Percentiles rank a stretch among this genome's conserved stretches.
Conservation (phyloP, 2,888 invertebrate genomes). For the Nemotelus pantherinus region DNA sequence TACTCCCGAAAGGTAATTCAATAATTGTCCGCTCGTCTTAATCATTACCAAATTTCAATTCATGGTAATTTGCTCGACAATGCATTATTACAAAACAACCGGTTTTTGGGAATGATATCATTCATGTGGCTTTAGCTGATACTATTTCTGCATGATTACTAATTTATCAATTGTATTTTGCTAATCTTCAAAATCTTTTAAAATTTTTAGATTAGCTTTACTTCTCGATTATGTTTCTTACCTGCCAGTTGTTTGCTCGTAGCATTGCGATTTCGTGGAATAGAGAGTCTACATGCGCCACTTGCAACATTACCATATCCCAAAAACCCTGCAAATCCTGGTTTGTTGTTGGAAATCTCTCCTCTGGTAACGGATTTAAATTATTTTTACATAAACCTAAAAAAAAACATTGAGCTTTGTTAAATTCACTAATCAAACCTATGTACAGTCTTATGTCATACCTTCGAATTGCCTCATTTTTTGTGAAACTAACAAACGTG, state of each 20-base stretch:
- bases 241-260: constrained; percentile 76
- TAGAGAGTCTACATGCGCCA: constrained; percentile 82
- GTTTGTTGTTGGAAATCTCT: constrained; percentile 87
- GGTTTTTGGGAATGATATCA: too few species aligned
- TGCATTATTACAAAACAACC: too few species aligned
- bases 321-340: constrained; percentile 96
- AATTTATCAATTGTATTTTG: too few species aligned
- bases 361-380: constrained; percentile 75
- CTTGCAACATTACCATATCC: constrained; percentile 96
- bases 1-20: too few species aligned
- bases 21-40: too few species aligned
- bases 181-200: too few species aligned
- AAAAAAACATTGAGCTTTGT: constrained; percentile 52
- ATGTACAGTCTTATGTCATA: constrained; percentile 52
- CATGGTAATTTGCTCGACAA: too few species aligned
- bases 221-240: constrained; percentile 53
- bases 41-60: too few species aligned
- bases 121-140: too few species aligned
- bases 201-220: too few species aligned
- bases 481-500: constrained; percentile 85
- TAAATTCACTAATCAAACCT: constrained; percentile 14
- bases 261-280: constrained; percentile 76
- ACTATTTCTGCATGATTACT: too few species aligned
- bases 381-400: constrained; percentile 74
- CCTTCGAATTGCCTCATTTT: constrained; percentile 97